Percentiles rank a stretch among this genome's conserved stretches.
Evolutionary conservation across 2,113 vertebrate genomes (phyloP).

Genomic region (Ptychochromis oligacanthus): DNA sequence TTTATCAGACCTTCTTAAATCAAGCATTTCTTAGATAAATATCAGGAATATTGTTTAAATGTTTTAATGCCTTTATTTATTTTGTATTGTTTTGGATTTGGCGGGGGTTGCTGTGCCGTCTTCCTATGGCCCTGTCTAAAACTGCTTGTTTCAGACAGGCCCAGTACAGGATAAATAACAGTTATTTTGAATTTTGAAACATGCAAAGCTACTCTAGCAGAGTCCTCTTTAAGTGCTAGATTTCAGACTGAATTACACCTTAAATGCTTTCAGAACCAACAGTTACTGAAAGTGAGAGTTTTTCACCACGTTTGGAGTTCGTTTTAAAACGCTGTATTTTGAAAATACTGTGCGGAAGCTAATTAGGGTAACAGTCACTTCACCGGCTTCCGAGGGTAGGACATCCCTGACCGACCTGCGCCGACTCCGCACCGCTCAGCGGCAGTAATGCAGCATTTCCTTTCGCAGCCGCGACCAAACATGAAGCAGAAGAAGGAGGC

Average conservation of each 20-base stretch:
- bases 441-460: slow-evolving; percentile 6
- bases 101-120: background rate
- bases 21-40: background rate
- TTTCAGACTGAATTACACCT: background rate
- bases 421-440: slow-evolving; percentile 42
- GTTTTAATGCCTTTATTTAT: background rate
- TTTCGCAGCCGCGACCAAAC: accelerated
- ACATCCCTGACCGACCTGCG: background rate
- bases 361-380: background rate
- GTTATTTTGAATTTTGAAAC: background rate
- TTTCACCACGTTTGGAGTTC: no score
- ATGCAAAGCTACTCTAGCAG: no score
- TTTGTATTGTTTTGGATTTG: background rate
- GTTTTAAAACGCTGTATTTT: no score
- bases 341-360: background rate
- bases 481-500: slow-evolving; percentile 51
- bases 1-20: background rate
- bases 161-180: background rate
- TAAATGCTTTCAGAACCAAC: background rate
- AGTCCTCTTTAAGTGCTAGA: no score
- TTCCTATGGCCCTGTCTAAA: background rate
- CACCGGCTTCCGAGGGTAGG: background rate
- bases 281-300: no score
- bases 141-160: background rate
- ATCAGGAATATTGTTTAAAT: background rate